These are phyloP conservation scores for Bombus fervidus DNA, from an alignment of 1,140 invertebrate species.

Conservation along the genomic window DNA sequence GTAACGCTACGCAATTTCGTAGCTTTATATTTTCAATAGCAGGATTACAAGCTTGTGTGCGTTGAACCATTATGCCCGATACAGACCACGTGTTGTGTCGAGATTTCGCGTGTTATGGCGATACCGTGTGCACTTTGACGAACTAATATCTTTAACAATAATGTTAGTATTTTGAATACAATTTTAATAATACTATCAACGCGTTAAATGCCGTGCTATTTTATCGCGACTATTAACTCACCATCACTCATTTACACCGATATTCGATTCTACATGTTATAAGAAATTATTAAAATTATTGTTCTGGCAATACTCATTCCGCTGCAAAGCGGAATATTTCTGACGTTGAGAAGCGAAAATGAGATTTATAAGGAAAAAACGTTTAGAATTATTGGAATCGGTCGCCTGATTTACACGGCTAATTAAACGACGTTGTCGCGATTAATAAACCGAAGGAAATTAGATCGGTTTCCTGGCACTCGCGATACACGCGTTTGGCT, in stretches of 20 bases:
- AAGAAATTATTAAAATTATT: neutral
- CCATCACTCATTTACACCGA: too few species aligned
- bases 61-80: too few species aligned
- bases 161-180: too few species aligned
- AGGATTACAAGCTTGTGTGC: too few species aligned
- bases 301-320: neutral
- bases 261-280: neutral
- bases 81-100: too few species aligned
- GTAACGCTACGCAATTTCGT: too few species aligned
- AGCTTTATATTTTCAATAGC: too few species aligned
- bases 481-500: neutral
- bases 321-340: too few species aligned
- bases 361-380: neutral
- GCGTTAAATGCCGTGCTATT: neutral
- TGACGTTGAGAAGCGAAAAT: neutral
- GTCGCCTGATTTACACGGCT: neutral
- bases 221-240: neutral
- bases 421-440: conserved; percentile 3
- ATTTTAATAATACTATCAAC: too few species aligned
- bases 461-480: conserved; percentile 2
- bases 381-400: neutral
- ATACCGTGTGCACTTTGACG: too few species aligned
- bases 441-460: conserved; percentile 27
- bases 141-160: too few species aligned
- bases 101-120: too few species aligned